phyloP scores from a whole-genome alignment of 2,888 invertebrate genomes.

The Onchidella celtica region DNA sequence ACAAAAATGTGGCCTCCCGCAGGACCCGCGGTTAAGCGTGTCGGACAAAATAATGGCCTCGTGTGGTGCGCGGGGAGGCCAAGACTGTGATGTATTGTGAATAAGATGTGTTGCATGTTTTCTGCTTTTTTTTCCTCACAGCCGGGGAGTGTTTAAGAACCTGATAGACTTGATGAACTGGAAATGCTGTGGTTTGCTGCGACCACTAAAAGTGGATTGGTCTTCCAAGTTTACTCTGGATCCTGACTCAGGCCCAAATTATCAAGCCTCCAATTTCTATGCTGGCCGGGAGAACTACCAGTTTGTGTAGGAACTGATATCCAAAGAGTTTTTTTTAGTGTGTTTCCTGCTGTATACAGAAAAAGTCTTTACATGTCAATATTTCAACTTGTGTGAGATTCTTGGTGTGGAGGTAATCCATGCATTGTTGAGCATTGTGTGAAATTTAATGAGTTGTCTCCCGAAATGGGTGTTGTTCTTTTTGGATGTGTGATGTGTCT shows the following conservation, averaged over 20 bases:
- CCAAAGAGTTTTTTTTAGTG: background rate
- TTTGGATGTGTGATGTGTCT: background rate
- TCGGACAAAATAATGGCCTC: too few species aligned
- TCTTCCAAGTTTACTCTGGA: slow-evolving; percentile 79
- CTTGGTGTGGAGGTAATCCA: too few species aligned
- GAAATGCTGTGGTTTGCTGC: slow-evolving; percentile 87
- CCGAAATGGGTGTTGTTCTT: background rate
- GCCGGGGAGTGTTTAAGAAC: slow-evolving; percentile 90
- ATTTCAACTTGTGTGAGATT: too few species aligned
- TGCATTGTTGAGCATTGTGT: too few species aligned
- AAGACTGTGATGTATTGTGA: too few species aligned
- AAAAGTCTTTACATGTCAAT: background rate
- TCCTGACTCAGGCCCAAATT: slow-evolving; percentile 57
- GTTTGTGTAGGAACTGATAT: slow-evolving; percentile 66
- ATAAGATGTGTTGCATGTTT: too few species aligned
- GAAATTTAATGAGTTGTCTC: too few species aligned
- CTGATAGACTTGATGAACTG: slow-evolving; percentile 91
- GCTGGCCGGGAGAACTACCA: slow-evolving; percentile 69
- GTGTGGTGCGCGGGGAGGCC: too few species aligned
- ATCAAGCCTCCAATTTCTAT: slow-evolving; percentile 59
- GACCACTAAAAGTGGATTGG: slow-evolving; percentile 90
- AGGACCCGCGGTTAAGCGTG: too few species aligned
- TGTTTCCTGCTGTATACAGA: background rate
- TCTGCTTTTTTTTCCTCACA: slow-evolving; percentile 83
- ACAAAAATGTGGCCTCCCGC: too few species aligned